phyloP scores from a whole-genome alignment of 2,888 invertebrate genomes.

The Capitulum mitella region DNA sequence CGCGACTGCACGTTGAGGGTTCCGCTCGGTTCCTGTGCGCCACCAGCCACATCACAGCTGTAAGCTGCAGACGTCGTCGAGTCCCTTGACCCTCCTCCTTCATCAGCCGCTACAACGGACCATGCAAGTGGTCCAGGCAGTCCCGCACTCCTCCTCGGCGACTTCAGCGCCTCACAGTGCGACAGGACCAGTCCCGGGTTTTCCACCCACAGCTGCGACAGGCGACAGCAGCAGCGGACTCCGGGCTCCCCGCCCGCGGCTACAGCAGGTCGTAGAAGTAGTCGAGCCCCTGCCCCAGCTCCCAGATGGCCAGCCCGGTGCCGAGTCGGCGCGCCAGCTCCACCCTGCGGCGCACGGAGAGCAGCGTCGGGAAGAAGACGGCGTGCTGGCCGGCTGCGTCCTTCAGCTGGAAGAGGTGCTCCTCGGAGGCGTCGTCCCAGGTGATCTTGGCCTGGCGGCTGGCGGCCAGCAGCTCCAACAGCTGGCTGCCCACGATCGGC shows the following conservation, averaged over 20 bases:
- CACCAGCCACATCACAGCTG: too few species aligned
- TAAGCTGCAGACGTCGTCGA: too few species aligned
- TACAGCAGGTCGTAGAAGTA: conserved; percentile 85
- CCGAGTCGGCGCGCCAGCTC: conserved; percentile 70
- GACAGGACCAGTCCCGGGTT: too few species aligned
- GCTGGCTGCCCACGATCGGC: conserved; percentile 70
- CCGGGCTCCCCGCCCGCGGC: neutral
- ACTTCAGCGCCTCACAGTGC: too few species aligned
- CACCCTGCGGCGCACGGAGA: conserved; percentile 70
- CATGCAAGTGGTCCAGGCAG: too few species aligned
- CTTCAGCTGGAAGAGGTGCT: conserved; percentile 80
- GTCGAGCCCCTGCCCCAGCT: conserved; percentile 89
- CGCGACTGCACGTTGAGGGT: too few species aligned
- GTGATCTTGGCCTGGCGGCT: conserved; percentile 62
- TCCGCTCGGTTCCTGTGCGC: too few species aligned
- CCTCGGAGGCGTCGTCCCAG: conserved; percentile 68
- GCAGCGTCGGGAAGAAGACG: conserved; percentile 82
- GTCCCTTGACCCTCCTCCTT: too few species aligned
- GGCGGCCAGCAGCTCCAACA: conserved; percentile 63
- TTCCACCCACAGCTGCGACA: too few species aligned
- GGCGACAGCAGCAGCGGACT: too few species aligned
- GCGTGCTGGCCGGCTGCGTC: conserved; percentile 61
- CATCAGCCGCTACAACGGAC: too few species aligned
- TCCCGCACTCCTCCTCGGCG: too few species aligned
- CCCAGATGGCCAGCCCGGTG: conserved; percentile 87